These are phyloP conservation scores for Trichacis sp. DNA, from an alignment of 2,888 invertebrate species.

Conservation along the genomic window DNA sequence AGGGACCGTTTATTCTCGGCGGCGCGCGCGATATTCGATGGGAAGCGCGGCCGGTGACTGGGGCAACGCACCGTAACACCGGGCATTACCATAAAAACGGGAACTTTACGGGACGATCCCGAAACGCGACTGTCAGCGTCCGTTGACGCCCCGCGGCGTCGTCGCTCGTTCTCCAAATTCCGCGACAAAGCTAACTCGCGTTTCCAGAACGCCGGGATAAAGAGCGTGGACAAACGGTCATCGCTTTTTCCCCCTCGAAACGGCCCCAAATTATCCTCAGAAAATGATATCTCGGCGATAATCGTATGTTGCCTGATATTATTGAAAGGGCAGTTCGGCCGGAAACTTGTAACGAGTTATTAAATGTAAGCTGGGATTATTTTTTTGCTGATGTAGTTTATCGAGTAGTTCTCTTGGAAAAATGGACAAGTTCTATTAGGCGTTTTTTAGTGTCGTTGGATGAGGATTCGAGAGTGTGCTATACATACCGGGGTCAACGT, in stretches of 20 bases:
- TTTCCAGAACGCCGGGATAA: conserved; percentile 46
- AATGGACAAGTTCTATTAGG: too few relatives aligned
- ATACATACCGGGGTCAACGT: too few relatives aligned
- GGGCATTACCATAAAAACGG: conserved; percentile 64
- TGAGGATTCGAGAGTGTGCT: too few relatives aligned
- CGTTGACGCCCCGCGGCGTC: conserved; percentile 57
- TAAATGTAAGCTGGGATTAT: background rate
- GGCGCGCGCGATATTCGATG: conserved; percentile 34
- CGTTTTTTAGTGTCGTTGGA: too few relatives aligned
- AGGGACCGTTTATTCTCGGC: too few relatives aligned
- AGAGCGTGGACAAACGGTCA: conserved; percentile 25
- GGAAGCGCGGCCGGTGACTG: conserved; percentile 43
- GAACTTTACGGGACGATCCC: conserved; percentile 63
- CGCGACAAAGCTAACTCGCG: conserved; percentile 57
- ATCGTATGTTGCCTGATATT: conserved; percentile 25
- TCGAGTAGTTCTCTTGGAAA: too few relatives aligned
- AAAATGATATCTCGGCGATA: conserved; percentile 21
- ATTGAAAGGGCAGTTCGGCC: conserved; percentile 14
- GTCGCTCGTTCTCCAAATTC: conserved; percentile 65
- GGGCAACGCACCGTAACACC: conserved; percentile 46
- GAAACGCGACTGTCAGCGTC: conserved; percentile 51
- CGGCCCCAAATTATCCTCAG: conserved; percentile 38
- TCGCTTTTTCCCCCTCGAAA: conserved; percentile 24
- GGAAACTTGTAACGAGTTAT: conserved; percentile 4
- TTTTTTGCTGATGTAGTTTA: too few relatives aligned